phyloP scores from a whole-genome alignment of 1,140 invertebrate genomes.

The Hydropsyche tenuis region DNA sequence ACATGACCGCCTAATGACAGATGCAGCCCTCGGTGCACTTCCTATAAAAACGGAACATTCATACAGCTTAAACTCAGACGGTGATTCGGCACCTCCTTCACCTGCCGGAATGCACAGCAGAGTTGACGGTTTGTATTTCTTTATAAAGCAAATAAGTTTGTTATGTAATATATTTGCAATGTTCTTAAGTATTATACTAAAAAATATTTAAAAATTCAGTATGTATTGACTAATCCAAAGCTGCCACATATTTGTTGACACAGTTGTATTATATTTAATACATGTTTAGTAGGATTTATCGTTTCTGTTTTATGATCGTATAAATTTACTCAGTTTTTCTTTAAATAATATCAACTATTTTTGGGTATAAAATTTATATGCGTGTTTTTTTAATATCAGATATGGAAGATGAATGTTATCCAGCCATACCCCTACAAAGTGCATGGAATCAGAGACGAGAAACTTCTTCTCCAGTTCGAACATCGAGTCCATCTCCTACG shows the following conservation, averaged over 20 bases:
- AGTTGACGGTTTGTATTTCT: slow-evolving; percentile 71
- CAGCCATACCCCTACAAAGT: slow-evolving; percentile 73
- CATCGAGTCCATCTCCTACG: slow-evolving; percentile 52
- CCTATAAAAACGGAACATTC: slow-evolving; percentile 88
- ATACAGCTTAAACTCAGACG: slow-evolving; percentile 76
- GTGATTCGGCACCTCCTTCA: slow-evolving; percentile 70
- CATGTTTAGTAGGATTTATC: no score
- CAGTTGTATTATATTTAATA: no score
- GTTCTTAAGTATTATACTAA: no score
- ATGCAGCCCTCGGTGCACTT: slow-evolving; percentile 78
- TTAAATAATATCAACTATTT: no score
- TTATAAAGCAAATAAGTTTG: no score
- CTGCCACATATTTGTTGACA: background rate
- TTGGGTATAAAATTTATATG: no score
- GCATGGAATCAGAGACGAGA: slow-evolving; percentile 57
- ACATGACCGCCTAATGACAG: slow-evolving; percentile 89
- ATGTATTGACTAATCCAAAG: no score
- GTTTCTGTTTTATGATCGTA: no score
- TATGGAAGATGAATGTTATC: slow-evolving; percentile 84
- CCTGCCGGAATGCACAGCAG: slow-evolving; percentile 67
- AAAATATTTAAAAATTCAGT: no score
- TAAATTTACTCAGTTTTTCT: no score
- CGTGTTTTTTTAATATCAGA: slow-evolving; percentile 63
- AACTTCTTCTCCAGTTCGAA: slow-evolving; percentile 50
- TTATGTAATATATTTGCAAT: no score